phyloP scores from a whole-genome alignment of 2,113 vertebrate genomes.

The Ploceus nigricollis region DNA sequence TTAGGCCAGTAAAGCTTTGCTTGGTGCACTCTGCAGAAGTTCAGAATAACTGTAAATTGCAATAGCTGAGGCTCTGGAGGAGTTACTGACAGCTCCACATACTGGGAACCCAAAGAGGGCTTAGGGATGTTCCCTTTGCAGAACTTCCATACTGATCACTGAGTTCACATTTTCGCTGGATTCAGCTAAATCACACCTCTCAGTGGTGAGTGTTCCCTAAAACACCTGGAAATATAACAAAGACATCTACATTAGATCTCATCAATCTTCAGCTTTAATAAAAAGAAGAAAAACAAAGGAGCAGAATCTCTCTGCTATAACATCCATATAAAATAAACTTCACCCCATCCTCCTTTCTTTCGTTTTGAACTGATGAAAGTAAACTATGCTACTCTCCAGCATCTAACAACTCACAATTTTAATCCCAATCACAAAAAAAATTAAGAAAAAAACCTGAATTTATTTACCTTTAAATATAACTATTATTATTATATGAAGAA shows the following conservation, averaged over 20 bases:
- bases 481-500: not conserved
- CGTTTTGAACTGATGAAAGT: not conserved
- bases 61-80: not conserved
- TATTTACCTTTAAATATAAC: not conserved
- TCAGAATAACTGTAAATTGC: not conserved
- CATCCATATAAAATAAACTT: not conserved
- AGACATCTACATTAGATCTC: not conserved
- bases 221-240: not conserved
- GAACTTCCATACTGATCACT: not conserved
- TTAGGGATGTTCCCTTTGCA: not conserved
- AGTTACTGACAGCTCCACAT: not conserved
- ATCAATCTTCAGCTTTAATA: not conserved
- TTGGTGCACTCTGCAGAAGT: not conserved
- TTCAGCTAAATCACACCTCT: slow-evolving; percentile 22
- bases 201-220: not conserved
- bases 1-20: not conserved
- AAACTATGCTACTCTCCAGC: not conserved
- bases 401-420: not conserved
- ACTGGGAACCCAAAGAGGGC: not conserved
- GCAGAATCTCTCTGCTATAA: not conserved
- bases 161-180: not conserved
- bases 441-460: not conserved
- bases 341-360: not conserved
- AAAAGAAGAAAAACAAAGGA: not conserved
- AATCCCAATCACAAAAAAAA: not conserved